Conservation (phyloP, 1,140 invertebrate species). For the Dolichoris vasculosae region DNA sequence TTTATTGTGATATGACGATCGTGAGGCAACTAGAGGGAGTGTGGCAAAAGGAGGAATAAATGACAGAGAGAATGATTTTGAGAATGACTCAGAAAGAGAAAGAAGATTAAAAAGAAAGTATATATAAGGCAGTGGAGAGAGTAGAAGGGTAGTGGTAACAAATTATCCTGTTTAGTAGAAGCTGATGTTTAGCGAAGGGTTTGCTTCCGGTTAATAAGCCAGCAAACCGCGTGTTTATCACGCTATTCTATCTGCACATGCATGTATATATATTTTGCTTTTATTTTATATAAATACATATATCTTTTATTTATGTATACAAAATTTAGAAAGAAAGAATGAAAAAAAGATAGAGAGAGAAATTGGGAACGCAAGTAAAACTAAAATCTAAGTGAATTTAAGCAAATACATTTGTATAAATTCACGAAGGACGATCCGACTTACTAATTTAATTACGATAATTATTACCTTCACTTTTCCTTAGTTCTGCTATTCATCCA, state of each 20-base stretch:
- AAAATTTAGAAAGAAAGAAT: no score
- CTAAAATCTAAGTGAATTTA: neutral
- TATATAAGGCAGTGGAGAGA: neutral
- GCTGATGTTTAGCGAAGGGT: conserved; percentile 43
- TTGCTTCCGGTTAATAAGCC: conserved; percentile 46
- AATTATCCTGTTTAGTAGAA: conserved; percentile 40
- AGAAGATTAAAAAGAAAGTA: neutral
- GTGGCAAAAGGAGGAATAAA: neutral
- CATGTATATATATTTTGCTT: neutral
- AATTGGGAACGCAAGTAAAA: neutral
- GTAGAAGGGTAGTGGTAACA: neutral
- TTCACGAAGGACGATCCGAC: conserved; percentile 17
- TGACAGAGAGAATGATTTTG: neutral
- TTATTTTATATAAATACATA: neutral
- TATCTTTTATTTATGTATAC: no score
- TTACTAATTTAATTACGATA: conserved; percentile 44
- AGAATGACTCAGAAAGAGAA: neutral
- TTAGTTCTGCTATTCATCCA: neutral
- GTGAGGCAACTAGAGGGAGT: neutral
- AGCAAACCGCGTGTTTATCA: conserved; percentile 41
- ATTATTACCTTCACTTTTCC: neutral
- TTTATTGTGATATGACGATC: conserved; percentile 31
- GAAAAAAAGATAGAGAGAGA: neutral
- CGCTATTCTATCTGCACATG: conserved; percentile 6
- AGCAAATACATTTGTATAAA: conserved; percentile 39